Base-by-base conservation (phyloP, 2,888 invertebrate species). In the Euplexia lucipara region DNA sequence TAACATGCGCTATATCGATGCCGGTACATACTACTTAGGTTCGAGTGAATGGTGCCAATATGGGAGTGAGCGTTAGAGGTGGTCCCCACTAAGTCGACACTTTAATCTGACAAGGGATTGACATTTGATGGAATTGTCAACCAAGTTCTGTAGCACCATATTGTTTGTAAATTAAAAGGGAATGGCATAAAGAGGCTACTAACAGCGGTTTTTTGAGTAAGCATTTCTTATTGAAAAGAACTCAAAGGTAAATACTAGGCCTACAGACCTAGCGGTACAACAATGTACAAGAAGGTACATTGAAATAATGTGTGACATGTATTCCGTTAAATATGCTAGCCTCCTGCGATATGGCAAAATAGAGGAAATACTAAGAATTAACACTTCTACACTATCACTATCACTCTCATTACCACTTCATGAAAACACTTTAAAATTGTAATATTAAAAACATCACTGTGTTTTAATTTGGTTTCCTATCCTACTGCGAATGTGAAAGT, bases 21-120 rank as follows among this genome's bases (percentile, higher is more conserved):
- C 34, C 18, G n/a, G 10, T 58, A 52, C 9, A 37, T 41, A n/a
- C 39, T 52, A 44, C 48, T 48, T 44, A 39, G 20, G 30, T 53
- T 60, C 51, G 32, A 70, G 60, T 60, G 51, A 75, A 69, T 62
- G 45, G 49, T 37, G 64, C 47, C 69, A 63, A 73, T 79, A 62
- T 66, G 32, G 39, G 9, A 41, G 32, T 47, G 49, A 58, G n/a
- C 41, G 34, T 63, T 70, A 73, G 32, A 51, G 44, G 30, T 49
- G 47, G 44, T 59, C 37, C 7, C 32, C 49, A 8, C 42, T 64
- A 52, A 60, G 45, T 35, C 51, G 73, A 49, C 51, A 10, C 44
- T 60, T 60, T 44, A 60, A 64, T 62, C 47, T 39, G 26, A 30
- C 35, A n/a, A 45, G 35, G 20, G 9, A 47, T 64, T 51, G 26